Evolutionary conservation across 1,140 invertebrate genomes (phyloP).

Genomic region (Drosophila nasuta): DNA sequence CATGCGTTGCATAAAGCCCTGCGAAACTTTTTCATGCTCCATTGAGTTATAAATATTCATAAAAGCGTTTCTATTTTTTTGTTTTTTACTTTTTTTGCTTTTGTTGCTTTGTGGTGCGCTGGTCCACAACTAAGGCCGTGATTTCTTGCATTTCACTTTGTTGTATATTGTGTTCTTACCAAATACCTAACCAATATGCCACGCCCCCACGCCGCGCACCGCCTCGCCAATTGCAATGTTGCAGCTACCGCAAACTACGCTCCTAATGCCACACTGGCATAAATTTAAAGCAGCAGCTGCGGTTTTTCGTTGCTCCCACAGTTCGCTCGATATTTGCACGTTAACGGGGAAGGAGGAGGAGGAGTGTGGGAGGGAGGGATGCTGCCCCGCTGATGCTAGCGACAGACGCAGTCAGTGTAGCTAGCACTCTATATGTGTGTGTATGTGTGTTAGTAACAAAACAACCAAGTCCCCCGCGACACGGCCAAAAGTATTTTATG

Average conservation of each 20-base stretch:
- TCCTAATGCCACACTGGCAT: conserved; percentile 77
- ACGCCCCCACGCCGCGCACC: background rate
- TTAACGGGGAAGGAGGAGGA: background rate
- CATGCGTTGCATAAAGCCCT: conserved; percentile 42
- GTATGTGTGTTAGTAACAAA: conserved; percentile 17
- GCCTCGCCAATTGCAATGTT: conserved; percentile 32
- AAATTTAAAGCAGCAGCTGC: conserved; percentile 81
- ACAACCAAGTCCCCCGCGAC: conserved; percentile 35
- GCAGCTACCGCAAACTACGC: conserved; percentile 71
- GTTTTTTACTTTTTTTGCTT: no score
- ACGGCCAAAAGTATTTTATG: conserved; percentile 64
- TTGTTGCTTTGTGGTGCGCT: conserved; percentile 29
- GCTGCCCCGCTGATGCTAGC: conserved; percentile 25
- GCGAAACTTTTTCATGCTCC: conserved; percentile 74
- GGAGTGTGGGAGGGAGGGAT: background rate
- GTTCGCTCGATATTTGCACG: conserved; percentile 32
- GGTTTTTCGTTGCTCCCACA: conserved; percentile 62
- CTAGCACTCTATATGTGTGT: no score
- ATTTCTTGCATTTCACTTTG: conserved; percentile 72
- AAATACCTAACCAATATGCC: conserved; percentile 74
- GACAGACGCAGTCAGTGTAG: conserved; percentile 19
- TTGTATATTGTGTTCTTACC: conserved; percentile 40
- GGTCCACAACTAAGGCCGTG: conserved; percentile 72
- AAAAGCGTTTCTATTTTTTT: conserved; percentile 49
- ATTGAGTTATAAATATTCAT: conserved; percentile 82